A percentile compares a stretch with the other conserved stretches of the same genome.
Conservation (phyloP, 2,888 invertebrate genomes). For the Opisthograptis luteolata region DNA sequence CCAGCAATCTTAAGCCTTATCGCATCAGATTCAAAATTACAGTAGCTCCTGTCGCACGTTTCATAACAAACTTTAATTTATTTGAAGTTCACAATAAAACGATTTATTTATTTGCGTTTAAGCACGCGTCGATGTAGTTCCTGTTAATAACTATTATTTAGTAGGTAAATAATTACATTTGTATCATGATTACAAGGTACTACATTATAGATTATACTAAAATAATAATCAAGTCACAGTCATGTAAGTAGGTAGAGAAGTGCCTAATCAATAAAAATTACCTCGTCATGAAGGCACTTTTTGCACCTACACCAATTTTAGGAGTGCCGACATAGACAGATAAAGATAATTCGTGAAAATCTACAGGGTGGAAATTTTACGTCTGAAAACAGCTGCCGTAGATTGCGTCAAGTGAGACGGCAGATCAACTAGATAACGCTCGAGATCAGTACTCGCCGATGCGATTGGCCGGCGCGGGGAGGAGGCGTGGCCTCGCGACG, state of each 20-base stretch:
- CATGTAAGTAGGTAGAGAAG: no score
- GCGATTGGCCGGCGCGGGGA: slow-evolving; percentile 67
- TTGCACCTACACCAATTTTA: neutral
- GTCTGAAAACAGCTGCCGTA: slow-evolving; percentile 70
- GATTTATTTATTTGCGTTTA: slow-evolving; percentile 26
- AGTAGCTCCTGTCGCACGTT: slow-evolving; percentile 30
- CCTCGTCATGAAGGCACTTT: no score
- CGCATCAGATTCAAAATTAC: slow-evolving; percentile 54
- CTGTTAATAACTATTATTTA: slow-evolving; percentile 31
- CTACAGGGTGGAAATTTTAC: slow-evolving; percentile 34
- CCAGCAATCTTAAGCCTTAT: slow-evolving; percentile 59
- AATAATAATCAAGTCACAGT: neutral
- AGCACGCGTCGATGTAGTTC: slow-evolving; percentile 23
- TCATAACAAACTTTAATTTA: slow-evolving; percentile 38
- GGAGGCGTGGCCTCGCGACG: slow-evolving; percentile 77
- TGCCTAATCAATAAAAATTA: no score
- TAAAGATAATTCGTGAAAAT: slow-evolving; percentile 31
- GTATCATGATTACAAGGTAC: neutral
- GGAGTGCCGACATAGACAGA: slow-evolving; percentile 4
- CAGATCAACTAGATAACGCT: slow-evolving; percentile 82
- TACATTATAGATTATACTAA: neutral
- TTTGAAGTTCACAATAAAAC: slow-evolving; percentile 31
- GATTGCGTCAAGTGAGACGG: slow-evolving; percentile 77
- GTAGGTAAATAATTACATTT: neutral
- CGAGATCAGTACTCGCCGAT: slow-evolving; percentile 81